A percentile compares a stretch with the other conserved stretches of the same genome.
phyloP scores from a whole-genome alignment of 2,888 invertebrate species.

The Oxystoma pomonae region DNA sequence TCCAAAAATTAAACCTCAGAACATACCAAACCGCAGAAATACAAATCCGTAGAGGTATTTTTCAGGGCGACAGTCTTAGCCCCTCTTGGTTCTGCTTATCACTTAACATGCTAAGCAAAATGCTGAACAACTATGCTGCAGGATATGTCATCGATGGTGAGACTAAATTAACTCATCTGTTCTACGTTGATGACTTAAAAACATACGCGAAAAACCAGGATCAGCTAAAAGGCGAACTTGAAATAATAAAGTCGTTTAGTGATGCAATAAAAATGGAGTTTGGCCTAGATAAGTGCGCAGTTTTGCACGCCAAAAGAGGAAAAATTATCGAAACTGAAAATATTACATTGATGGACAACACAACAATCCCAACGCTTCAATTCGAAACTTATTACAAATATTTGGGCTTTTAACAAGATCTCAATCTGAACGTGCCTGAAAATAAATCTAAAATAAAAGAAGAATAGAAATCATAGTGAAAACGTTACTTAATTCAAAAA shows the following conservation, averaged over 20 bases:
- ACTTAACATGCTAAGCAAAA: background rate
- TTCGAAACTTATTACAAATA: background rate
- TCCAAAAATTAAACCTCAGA: background rate
- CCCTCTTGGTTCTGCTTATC: background rate
- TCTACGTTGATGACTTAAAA: background rate
- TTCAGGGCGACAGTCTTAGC: conserved; percentile 3
- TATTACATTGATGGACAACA: background rate
- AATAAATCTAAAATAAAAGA: background rate
- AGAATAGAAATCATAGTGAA: background rate
- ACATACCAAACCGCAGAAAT: background rate
- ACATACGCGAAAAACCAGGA: background rate
- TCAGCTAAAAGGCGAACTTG: background rate
- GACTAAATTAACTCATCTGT: background rate
- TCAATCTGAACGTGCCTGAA: background rate
- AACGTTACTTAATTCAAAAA: background rate
- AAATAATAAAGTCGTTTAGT: background rate
- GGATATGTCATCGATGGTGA: background rate
- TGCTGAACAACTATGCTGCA: background rate
- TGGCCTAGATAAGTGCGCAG: background rate
- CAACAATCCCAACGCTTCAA: background rate
- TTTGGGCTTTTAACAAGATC: background rate
- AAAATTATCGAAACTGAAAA: background rate
- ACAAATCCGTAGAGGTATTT: background rate
- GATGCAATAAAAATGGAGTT: background rate
- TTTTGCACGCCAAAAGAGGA: background rate